Evolutionary conservation across 1,140 invertebrate species (phyloP).

Genomic region (Camponotus vicinus): DNA sequence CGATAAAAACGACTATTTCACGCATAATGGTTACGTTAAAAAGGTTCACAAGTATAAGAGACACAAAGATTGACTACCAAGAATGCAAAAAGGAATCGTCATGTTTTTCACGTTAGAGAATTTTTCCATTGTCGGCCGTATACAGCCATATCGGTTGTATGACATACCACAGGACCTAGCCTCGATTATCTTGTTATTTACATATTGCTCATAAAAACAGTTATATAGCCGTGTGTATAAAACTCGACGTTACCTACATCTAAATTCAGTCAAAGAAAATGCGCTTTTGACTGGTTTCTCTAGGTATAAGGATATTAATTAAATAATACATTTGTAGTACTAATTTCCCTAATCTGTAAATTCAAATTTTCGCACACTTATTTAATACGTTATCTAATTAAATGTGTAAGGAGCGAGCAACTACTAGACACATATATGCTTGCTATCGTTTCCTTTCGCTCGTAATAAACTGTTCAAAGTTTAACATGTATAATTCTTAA

Average conservation of each 20-base stretch:
- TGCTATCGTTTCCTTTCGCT: slow-evolving; percentile 70
- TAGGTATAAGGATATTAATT: slow-evolving; percentile 75
- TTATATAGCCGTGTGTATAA: slow-evolving; percentile 73
- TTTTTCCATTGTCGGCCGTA: slow-evolving; percentile 60
- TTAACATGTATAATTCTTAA: slow-evolving; percentile 64
- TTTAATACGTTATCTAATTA: slow-evolving; percentile 75
- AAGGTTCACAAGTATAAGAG: slow-evolving; percentile 27
- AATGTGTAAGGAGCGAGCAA: slow-evolving; percentile 70
- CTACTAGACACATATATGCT: slow-evolving; percentile 71
- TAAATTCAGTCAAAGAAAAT: slow-evolving; percentile 68
- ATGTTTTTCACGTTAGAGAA: slow-evolving; percentile 65
- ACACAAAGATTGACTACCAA: slow-evolving; percentile 37
- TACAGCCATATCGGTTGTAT: background rate
- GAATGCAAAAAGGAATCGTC: slow-evolving; percentile 54
- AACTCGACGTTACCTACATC: slow-evolving; percentile 66
- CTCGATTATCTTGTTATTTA: slow-evolving; percentile 69
- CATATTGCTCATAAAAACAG: slow-evolving; percentile 48
- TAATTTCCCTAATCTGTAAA: slow-evolving; percentile 78
- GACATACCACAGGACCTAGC: slow-evolving; percentile 58
- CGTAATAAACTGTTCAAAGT: slow-evolving; percentile 81
- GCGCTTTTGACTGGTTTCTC: slow-evolving; percentile 75
- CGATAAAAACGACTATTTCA: slow-evolving; percentile 41
- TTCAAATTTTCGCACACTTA: slow-evolving; percentile 74
- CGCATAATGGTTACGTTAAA: slow-evolving; percentile 50
- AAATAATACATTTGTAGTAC: slow-evolving; percentile 78